Conservation (phyloP, 2,888 invertebrate species). For the Caenorhabditis sinica region DNA sequence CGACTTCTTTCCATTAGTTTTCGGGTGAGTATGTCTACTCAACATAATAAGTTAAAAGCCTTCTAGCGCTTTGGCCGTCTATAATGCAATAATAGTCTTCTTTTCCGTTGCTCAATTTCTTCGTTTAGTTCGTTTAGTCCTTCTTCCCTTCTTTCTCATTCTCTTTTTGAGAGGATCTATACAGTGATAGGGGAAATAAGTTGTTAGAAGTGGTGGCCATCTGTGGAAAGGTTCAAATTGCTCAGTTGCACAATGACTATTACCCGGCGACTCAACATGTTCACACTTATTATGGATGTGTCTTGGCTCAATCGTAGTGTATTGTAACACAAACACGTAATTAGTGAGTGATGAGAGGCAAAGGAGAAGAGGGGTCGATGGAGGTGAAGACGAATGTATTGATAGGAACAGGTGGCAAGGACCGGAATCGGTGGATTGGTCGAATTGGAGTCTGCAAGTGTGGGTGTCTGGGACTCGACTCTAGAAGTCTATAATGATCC, state of each 20-base stretch:
- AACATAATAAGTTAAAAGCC: conserved; percentile 65
- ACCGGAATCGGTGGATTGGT: not conserved
- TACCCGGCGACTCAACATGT: conserved; percentile 45
- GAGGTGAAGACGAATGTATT: not conserved
- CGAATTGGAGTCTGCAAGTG: too few species aligned
- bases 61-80: conserved; percentile 56
- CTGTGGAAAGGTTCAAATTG: conserved; percentile 56
- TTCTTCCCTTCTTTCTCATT: not conserved
- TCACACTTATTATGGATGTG: conserved; percentile 49
- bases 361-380: not conserved
- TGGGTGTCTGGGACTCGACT: too few species aligned
- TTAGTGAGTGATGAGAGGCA: conserved; percentile 41
- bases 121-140: conserved; percentile 39
- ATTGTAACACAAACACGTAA: conserved; percentile 59
- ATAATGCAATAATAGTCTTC: conserved; percentile 62
- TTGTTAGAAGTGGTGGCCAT: conserved; percentile 50
- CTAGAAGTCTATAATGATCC: too few species aligned
- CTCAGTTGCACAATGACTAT: conserved; percentile 61
- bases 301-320: conserved; percentile 55
- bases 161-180: not conserved
- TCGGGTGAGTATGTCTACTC: conserved; percentile 42
- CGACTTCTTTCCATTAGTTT: conserved; percentile 32
- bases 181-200: conserved; percentile 39
- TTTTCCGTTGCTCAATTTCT: conserved; percentile 48
- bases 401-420: not conserved